Evolutionary conservation across 2,888 invertebrate genomes (phyloP), one percentile per base, ranked within the genome.

Genomic region (Parnassius orleans): DNA sequence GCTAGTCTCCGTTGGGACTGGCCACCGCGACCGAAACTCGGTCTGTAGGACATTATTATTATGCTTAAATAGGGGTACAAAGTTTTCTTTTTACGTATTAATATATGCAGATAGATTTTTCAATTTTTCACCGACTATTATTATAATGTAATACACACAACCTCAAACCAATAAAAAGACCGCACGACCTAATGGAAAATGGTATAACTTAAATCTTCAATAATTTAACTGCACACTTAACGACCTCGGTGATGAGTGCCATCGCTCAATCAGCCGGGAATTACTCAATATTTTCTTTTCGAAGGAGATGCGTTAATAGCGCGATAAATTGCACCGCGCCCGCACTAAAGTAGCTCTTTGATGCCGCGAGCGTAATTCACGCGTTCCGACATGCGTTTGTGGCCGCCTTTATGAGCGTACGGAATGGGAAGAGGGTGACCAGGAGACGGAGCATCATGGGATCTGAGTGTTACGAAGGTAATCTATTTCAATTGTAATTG

Each of bases 311-410:
- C 55, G 63, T 65, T 67, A 65, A 65, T 60, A 53, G 65, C 24
- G 57, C 60, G 52, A 60, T 67, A 67, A 67, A 67, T 67, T 56
- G 19, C 68, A 53, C 59, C 64, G 64, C 62, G 60, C 64, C 60
- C 66, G 62, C 70, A 67, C 66, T 70, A 70, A 72, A 73, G 59
- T 67, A 72, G 68, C 72, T 70, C 72, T 75, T 77, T 77, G 75
- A 77, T 72, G 72, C 74, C 64, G 67, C 62, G 64, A 53, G 66
- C 57, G 65, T 72, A 71, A 73, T 69, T 73, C 72, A 73, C 68
- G 63, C 64, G 60, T 65, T 61, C 63, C 66, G 65, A 68, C 68
- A 53, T 57, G 50, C 61, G 61, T 58, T 60, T 61, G 68, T 57
- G 67, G 68, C 64, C 62, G 52, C 11, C 63, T 67, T 67, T 68